Conservation (phyloP, 1,140 invertebrate genomes). For the Drosophila sproati region DNA sequence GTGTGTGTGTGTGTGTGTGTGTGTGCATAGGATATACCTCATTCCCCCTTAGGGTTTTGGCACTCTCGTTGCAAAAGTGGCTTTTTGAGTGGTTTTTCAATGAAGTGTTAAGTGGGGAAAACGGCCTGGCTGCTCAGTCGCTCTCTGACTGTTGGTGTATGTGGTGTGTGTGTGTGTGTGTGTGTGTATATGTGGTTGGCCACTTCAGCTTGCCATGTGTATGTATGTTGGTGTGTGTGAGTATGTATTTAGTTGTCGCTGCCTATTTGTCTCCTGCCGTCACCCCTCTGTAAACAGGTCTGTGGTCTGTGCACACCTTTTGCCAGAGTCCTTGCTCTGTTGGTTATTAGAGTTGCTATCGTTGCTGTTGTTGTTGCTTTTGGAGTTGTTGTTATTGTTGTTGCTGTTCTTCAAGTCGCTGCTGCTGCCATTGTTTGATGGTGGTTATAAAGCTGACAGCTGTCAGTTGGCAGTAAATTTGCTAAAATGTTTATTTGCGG, state of each 20-base stretch:
- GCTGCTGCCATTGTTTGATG: constrained; percentile 68
- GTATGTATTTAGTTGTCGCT: constrained; percentile 70
- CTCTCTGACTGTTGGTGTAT: constrained; percentile 4
- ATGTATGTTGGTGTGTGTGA: constrained; percentile 15
- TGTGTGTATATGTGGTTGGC: constrained; percentile 19
- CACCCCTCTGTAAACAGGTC: constrained; percentile 58
- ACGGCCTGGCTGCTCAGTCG: constrained; percentile 53
- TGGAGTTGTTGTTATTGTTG: constrained; percentile 17
- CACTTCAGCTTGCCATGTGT: constrained; percentile 44
- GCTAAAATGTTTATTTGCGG: constrained; percentile 83
- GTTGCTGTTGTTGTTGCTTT: constrained; percentile 18
- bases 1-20: constrained; percentile 7
- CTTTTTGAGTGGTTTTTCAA: constrained; percentile 83
- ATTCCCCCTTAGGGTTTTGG: constrained; percentile 36
- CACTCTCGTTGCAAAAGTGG: constrained; percentile 60
- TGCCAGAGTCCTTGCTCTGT: constrained; percentile 34
- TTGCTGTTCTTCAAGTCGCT: constrained; percentile 3
- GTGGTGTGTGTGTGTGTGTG: constrained; percentile 18
- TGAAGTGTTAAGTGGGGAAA: constrained; percentile 82
- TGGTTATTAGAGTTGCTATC: constrained; percentile 17
- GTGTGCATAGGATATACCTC: constrained; percentile 7
- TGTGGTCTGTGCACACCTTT: constrained; percentile 70
- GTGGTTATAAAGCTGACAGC: constrained; percentile 83
- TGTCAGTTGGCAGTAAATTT: constrained; percentile 84
- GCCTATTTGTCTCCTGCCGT: constrained; percentile 32